Conservation (phyloP, 2,888 invertebrate species). For the Steromphala cineraria region DNA sequence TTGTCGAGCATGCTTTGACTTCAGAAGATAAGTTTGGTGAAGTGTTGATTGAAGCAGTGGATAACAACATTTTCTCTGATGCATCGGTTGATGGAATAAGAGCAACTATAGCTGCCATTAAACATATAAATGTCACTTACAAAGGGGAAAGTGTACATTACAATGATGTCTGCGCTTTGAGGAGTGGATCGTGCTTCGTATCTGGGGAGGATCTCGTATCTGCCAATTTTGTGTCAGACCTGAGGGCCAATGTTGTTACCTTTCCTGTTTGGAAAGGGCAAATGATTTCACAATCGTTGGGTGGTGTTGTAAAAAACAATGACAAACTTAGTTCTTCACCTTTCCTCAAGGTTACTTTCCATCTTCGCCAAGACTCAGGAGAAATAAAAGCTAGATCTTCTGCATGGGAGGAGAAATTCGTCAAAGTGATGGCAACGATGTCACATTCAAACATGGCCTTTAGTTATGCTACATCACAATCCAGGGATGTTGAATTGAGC, state of each 20-base stretch:
- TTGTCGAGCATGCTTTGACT: slow-evolving; percentile 26
- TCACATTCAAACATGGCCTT: not conserved
- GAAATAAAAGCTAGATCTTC: not conserved
- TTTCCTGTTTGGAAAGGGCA: slow-evolving; percentile 33
- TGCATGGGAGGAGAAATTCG: not conserved
- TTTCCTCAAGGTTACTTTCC: not conserved
- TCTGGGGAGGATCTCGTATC: slow-evolving; percentile 20
- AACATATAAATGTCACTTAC: not conserved
- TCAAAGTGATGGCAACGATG: not conserved
- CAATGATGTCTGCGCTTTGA: slow-evolving; percentile 25
- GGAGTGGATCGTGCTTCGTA: slow-evolving; percentile 18
- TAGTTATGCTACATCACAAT: slow-evolving; percentile 45
- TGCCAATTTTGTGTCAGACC: no score
- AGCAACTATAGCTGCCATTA: not conserved
- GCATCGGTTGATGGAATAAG: slow-evolving; percentile 13
- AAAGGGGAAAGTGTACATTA: slow-evolving; percentile 3
- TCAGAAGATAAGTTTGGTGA: slow-evolving; percentile 3
- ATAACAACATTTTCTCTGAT: slow-evolving; percentile 1
- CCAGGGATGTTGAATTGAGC: slow-evolving; percentile 48
- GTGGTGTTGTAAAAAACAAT: not conserved
- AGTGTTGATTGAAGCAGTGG: not conserved
- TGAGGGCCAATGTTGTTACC: slow-evolving; percentile 4
- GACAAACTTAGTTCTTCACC: not conserved
- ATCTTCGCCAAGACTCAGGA: not conserved
- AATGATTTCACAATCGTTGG: not conserved